These are phyloP conservation scores for Xiphorhynchus elegans DNA, from an alignment of 2,113 vertebrate genomes.

Conservation along the genomic window DNA sequence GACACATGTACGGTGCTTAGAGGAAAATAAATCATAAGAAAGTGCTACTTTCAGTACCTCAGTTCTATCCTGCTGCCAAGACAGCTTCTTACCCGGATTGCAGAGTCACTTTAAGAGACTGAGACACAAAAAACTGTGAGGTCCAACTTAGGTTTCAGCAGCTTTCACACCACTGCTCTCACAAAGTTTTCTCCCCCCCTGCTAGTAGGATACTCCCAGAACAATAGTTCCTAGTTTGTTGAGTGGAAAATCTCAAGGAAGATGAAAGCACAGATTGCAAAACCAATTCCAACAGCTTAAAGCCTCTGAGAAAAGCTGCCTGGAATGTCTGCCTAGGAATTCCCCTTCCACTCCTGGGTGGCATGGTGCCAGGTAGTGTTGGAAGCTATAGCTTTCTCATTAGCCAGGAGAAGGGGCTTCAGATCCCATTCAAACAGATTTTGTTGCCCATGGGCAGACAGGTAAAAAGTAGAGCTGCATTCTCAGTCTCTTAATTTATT, in stretches of 20 bases:
- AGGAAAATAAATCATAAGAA: constrained; percentile 8
- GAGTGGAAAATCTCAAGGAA: background rate
- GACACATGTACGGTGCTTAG: background rate
- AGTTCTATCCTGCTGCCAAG: background rate
- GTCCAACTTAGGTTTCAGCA: background rate
- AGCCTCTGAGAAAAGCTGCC: background rate
- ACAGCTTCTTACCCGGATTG: background rate
- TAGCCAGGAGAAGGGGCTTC: background rate
- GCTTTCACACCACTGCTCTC: background rate
- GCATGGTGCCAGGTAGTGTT: constrained; percentile 10
- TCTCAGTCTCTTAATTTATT: background rate
- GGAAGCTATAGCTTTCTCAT: constrained; percentile 7
- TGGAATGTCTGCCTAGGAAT: constrained; percentile 43
- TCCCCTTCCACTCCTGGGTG: constrained; percentile 56
- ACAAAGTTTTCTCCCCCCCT: background rate
- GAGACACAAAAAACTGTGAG: background rate
- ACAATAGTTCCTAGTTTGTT: background rate
- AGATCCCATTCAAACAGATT: background rate
- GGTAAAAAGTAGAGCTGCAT: background rate
- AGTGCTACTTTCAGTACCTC: background rate
- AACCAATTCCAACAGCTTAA: constrained; percentile 7
- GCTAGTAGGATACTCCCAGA: background rate
- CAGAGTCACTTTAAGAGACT: background rate
- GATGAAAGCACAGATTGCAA: background rate
- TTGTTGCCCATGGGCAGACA: background rate